These are phyloP conservation scores for Drosophila truncata DNA, from an alignment of 1,140 invertebrate species.

Conservation along the genomic window DNA sequence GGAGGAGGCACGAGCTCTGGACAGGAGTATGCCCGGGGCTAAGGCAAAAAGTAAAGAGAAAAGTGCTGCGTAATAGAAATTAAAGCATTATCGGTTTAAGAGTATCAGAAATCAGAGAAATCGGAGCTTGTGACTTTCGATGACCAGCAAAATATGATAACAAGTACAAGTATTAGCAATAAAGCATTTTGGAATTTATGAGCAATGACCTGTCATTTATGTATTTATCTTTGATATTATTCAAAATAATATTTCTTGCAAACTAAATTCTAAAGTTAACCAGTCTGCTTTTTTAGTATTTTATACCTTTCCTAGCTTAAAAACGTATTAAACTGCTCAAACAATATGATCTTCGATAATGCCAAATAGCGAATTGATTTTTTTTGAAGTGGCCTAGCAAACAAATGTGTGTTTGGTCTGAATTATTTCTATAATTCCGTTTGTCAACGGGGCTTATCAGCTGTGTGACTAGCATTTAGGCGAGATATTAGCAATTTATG, in stretches of 20 bases:
- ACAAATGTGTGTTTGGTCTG: constrained; percentile 5
- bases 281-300: no score
- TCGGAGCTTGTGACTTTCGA: background rate
- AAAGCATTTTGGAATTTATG: constrained; percentile 1
- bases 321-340: background rate
- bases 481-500: constrained; percentile 29
- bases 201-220: no score
- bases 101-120: background rate
- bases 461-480: background rate
- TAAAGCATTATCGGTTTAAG: background rate
- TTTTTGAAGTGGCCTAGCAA: constrained; percentile 1
- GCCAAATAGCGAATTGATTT: constrained; percentile 8
- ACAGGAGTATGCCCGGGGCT: constrained; percentile 44
- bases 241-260: no score
- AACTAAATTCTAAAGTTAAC: no score
- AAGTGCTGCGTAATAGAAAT: constrained; percentile 41
- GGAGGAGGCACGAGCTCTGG: constrained; percentile 88
- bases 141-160: constrained; percentile 12
- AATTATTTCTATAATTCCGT: constrained; percentile 4
- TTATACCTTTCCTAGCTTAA: no score
- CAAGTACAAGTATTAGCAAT: constrained; percentile 10
- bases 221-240: no score
- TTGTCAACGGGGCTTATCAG: constrained; percentile 30
- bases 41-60: constrained; percentile 22
- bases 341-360: constrained; percentile 2